These are phyloP conservation scores for Melitaea athalia DNA, from an alignment of 2,888 invertebrate genomes.

Conservation along the genomic window DNA sequence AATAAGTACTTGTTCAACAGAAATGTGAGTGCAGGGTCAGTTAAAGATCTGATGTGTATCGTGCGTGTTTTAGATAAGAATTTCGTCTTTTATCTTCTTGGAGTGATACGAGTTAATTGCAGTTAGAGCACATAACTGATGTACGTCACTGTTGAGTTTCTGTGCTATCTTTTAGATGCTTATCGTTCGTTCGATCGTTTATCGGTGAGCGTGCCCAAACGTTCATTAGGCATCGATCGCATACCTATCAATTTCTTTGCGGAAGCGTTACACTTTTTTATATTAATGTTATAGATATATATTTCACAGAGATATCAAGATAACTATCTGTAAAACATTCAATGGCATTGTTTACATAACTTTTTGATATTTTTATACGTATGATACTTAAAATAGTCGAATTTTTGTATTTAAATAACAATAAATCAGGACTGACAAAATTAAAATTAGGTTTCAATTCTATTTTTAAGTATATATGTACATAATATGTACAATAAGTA, in stretches of 20 bases:
- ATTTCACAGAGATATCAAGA: not conserved
- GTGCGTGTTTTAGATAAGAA: slow-evolving; percentile 36
- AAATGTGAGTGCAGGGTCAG: slow-evolving; percentile 29
- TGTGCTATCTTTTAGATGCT: slow-evolving; percentile 61
- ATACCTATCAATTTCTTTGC: slow-evolving; percentile 21
- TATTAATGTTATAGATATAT: not conserved
- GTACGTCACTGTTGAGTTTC: slow-evolving; percentile 30
- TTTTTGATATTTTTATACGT: not conserved
- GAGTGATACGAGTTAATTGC: slow-evolving; percentile 31
- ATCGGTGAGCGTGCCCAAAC: slow-evolving; percentile 64
- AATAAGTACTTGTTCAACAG: not conserved
- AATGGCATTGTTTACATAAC: not conserved
- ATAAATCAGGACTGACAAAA: no score
- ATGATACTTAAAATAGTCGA: not conserved
- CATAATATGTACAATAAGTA: no score
- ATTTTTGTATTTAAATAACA: no score
- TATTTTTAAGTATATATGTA: no score
- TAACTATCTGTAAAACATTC: not conserved
- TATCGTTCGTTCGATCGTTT: slow-evolving; percentile 64
- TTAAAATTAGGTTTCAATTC: no score
- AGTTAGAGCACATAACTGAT: slow-evolving; percentile 35
- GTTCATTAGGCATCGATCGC: slow-evolving; percentile 30
- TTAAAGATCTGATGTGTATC: slow-evolving; percentile 25
- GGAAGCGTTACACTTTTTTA: slow-evolving; percentile 16
- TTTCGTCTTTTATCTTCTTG: slow-evolving; percentile 42